Percentiles rank a stretch among this genome's conserved stretches.
phyloP scores from a whole-genome alignment of 2,113 vertebrate genomes.

The Paracanthobrama guichenoti region DNA sequence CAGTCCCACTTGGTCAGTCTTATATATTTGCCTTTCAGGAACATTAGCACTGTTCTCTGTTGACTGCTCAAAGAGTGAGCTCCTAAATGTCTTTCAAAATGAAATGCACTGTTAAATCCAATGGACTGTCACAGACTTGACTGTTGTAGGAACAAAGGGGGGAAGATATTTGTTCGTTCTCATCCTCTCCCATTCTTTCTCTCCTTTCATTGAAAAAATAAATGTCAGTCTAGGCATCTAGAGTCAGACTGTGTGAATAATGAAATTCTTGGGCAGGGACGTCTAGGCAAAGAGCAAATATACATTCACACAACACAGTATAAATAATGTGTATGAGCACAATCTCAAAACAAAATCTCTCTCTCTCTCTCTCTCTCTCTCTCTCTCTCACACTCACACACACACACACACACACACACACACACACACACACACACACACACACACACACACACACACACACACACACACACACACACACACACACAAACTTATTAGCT shows the following conservation, averaged over 20 bases:
- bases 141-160: conserved; percentile 36
- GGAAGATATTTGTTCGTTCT: conserved; percentile 22
- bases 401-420: background rate
- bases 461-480: too few relatives aligned
- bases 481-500: conserved; percentile 1
- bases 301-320: background rate
- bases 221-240: conserved; percentile 48
- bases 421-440: background rate
- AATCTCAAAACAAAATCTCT: background rate
- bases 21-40: conserved; percentile 26
- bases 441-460: too few relatives aligned
- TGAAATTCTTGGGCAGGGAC: conserved; percentile 40
- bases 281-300: background rate
- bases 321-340: background rate
- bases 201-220: conserved; percentile 51
- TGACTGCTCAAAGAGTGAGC: conserved; percentile 19
- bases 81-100: conserved; percentile 28
- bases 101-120: conserved; percentile 34
- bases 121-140: conserved; percentile 10
- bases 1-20: background rate
- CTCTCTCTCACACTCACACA: background rate
- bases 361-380: background rate
- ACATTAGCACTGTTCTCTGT: conserved; percentile 33
- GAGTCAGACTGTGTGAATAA: conserved; percentile 52
- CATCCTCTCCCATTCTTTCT: background rate